Percentiles rank a stretch among this genome's conserved stretches.
Conservation (phyloP, 1,140 invertebrate species). For the Cardiocondyla obscurior region DNA sequence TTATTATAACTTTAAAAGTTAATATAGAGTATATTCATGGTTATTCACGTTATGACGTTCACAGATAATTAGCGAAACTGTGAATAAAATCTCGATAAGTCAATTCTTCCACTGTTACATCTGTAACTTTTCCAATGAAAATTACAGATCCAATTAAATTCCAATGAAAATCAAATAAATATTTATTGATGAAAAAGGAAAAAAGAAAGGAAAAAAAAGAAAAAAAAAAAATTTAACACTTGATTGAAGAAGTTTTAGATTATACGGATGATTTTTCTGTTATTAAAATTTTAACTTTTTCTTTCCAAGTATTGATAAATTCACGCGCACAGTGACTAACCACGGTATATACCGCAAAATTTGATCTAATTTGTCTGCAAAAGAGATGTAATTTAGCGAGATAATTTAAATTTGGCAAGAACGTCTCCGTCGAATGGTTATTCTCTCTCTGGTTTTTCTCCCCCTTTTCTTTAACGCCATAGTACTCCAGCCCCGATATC, state of each 20-base stretch:
- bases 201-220: not conserved
- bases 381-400: not conserved
- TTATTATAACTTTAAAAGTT: conserved; percentile 34
- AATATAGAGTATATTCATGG: not conserved
- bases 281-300: not conserved
- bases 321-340: not conserved
- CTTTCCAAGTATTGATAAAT: not conserved
- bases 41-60: conserved; percentile 4
- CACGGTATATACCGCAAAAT: not conserved
- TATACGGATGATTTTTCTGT: not conserved
- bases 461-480: not conserved
- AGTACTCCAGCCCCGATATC: conserved; percentile 26
- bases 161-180: no score
- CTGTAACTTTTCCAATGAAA: not conserved
- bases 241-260: not conserved
- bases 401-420: conserved; percentile 18
- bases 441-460: not conserved
- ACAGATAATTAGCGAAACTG: not conserved
- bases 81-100: not conserved
- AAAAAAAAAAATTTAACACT: not conserved
- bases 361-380: conserved; percentile 7
- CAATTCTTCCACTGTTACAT: not conserved
- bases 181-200: no score
- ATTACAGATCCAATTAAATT: not conserved
- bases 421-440: conserved; percentile 4